These are phyloP conservation scores for Parazoanthus swiftii DNA, from an alignment of 92 coral and sea anemone species.

Conservation along the genomic window DNA sequence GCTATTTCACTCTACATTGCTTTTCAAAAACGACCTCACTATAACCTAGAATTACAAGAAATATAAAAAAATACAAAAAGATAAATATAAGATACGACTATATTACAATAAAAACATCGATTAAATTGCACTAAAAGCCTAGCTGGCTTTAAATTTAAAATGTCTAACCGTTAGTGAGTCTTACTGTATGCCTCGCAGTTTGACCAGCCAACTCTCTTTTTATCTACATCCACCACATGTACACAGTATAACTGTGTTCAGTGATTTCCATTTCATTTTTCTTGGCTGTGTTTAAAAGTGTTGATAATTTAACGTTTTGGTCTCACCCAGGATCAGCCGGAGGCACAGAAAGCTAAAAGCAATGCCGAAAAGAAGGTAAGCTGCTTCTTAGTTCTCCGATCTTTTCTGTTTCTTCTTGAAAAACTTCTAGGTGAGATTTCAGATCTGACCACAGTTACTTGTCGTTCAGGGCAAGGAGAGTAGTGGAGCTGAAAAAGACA, in stretches of 20 bases:
- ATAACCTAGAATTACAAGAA: too few relatives aligned
- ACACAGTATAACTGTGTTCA: not conserved
- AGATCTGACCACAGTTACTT: not conserved
- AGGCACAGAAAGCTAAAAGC: conserved; percentile 24
- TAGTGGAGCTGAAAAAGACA: conserved; percentile 58
- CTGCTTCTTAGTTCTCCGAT: not conserved
- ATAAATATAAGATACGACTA: too few relatives aligned
- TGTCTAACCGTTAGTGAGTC: too few relatives aligned
- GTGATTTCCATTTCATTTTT: not conserved
- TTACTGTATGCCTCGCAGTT: not conserved
- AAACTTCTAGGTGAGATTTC: not conserved
- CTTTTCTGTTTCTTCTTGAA: not conserved
- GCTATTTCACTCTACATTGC: too few relatives aligned
- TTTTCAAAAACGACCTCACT: too few relatives aligned
- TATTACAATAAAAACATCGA: too few relatives aligned
- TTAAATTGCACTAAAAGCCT: too few relatives aligned
- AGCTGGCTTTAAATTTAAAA: too few relatives aligned
- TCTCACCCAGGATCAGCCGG: conserved; percentile 18
- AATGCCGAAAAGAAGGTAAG: conserved; percentile 33
- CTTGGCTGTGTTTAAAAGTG: not conserved
- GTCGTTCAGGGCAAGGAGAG: conserved; percentile 1
- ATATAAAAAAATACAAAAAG: too few relatives aligned
- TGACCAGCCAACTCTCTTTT: not conserved
- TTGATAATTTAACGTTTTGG: not conserved
- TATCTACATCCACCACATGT: not conserved